These are phyloP conservation scores for Tipula unca DNA, from an alignment of 2,888 invertebrate species.

Conservation along the genomic window DNA sequence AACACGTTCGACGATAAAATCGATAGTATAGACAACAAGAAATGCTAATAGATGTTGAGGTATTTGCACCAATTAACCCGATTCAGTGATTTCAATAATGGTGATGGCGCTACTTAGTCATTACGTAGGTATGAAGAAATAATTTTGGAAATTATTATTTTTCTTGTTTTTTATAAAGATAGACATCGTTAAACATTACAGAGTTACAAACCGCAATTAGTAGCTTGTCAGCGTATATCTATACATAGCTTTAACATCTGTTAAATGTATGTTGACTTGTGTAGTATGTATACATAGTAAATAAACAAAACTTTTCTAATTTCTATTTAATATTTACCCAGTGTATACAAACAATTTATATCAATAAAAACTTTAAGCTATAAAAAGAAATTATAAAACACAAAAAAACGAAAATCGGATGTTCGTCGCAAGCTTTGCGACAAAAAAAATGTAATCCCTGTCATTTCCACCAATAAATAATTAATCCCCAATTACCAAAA, in stretches of 20 bases:
- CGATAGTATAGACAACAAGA: no score
- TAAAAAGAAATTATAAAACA: not conserved
- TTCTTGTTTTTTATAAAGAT: not conserved
- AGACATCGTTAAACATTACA: not conserved
- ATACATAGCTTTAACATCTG: not conserved
- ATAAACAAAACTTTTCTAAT: not conserved
- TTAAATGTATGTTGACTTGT: not conserved
- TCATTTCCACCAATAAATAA: not conserved
- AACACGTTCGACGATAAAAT: no score
- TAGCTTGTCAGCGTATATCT: not conserved
- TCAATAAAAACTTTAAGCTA: not conserved
- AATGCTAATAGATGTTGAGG: not conserved
- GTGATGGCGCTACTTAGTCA: not conserved
- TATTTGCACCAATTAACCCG: not conserved
- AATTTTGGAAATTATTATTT: no score
- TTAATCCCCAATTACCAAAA: not conserved
- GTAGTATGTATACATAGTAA: not conserved
- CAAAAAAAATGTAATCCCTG: not conserved
- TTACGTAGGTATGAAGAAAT: not conserved
- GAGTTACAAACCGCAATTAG: not conserved
- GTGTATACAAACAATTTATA: not conserved
- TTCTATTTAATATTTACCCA: not conserved
- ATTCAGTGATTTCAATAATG: not conserved
- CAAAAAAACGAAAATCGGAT: not conserved
- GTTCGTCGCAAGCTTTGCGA: not conserved